Evolutionary conservation across 2,888 invertebrate genomes (phyloP).

Genomic region (Rotaria socialis): DNA sequence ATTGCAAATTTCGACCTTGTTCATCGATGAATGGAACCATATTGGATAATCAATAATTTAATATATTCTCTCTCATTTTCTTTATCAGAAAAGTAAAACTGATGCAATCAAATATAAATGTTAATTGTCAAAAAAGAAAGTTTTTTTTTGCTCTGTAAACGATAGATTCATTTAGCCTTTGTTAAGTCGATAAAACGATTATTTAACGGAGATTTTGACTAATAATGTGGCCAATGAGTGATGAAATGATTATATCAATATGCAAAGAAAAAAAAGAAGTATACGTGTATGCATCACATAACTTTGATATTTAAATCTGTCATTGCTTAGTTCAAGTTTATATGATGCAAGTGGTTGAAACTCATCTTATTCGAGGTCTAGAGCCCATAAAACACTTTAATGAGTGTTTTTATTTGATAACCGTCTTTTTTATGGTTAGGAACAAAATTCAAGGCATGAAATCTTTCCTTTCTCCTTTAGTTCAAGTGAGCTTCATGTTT

Average conservation of each 20-base stretch:
- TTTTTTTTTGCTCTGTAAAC: too few species aligned
- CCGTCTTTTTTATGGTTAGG: too few species aligned
- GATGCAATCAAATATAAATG: too few species aligned
- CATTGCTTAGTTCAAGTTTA: not conserved
- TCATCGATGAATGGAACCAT: not conserved
- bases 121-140: too few species aligned
- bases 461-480: too few species aligned
- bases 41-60: not conserved
- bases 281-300: too few species aligned
- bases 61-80: not conserved
- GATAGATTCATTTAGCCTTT: too few species aligned
- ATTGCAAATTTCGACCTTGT: conserved; percentile 1
- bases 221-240: not conserved
- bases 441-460: too few species aligned
- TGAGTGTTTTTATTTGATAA: not conserved
- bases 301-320: not conserved
- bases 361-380: not conserved
- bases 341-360: not conserved
- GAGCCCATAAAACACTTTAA: not conserved
- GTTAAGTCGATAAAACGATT: not conserved
- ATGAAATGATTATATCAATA: not conserved
- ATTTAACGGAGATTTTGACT: not conserved
- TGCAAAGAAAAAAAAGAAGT: too few species aligned
- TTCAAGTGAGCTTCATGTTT: too few species aligned
- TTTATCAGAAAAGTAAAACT: too few species aligned